A percentile compares a stretch with the other conserved stretches of the same genome.
Evolutionary conservation across 2,797 vertebrate genomes (phyloP).

Genomic region (Lindbergichthys nudifrons): DNA sequence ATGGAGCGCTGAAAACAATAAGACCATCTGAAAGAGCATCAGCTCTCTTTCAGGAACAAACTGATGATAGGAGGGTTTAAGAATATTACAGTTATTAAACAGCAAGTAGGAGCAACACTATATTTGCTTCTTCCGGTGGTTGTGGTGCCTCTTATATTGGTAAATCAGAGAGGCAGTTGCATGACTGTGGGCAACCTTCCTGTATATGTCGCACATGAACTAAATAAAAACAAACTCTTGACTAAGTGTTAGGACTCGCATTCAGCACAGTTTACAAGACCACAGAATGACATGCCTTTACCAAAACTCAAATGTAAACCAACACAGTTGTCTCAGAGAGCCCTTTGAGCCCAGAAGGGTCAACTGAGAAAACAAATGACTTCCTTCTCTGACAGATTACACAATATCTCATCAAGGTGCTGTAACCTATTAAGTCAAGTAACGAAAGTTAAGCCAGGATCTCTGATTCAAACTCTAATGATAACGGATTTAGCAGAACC

Average conservation of each 20-base stretch:
- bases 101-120: constrained; percentile 30
- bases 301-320: constrained; percentile 61
- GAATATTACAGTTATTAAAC: constrained; percentile 52
- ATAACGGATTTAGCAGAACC: constrained; percentile 65
- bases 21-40: constrained; percentile 46
- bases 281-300: constrained; percentile 75
- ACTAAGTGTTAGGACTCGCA: constrained; percentile 68
- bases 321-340: constrained; percentile 39
- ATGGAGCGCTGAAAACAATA: constrained; percentile 65
- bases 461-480: constrained; percentile 40
- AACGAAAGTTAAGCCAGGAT: constrained; percentile 15
- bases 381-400: constrained; percentile 31
- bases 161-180: constrained; percentile 54
- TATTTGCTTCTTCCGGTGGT: constrained; percentile 57
- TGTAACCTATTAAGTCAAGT: constrained; percentile 24
- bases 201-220: constrained; percentile 73
- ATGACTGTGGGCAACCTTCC: constrained; percentile 75
- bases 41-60: constrained; percentile 39
- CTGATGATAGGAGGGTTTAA: constrained; percentile 46
- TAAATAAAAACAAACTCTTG: constrained; percentile 79
- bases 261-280: constrained; percentile 76
- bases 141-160: constrained; percentile 57
- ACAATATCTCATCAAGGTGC: constrained; percentile 42
- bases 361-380: constrained; percentile 46
- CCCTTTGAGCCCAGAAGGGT: constrained; percentile 30